Conservation (phyloP, 2,888 invertebrate species). For the Eristalis intricaria region DNA sequence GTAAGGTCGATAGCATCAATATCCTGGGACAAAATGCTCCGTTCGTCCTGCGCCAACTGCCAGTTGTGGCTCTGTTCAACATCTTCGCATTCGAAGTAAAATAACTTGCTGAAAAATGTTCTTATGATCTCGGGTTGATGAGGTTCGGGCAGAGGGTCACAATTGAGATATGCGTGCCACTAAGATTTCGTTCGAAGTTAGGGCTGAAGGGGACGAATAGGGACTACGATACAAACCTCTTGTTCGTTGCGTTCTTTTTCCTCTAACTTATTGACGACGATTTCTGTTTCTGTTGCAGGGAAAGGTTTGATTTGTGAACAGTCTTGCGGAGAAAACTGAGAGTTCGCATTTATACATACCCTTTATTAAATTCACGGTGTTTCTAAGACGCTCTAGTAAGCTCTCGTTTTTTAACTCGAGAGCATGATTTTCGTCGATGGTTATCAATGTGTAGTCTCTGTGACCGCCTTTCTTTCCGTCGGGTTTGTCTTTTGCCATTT, state of each 20-base stretch:
- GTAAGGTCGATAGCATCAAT: conserved; percentile 75
- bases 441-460: not conserved
- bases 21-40: conserved; percentile 76
- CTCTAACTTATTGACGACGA: not conserved
- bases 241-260: not conserved
- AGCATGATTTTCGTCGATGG: not conserved
- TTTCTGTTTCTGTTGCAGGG: not conserved
- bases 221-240: not conserved
- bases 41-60: conserved; percentile 76
- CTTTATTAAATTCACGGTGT: not conserved
- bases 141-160: conserved; percentile 76
- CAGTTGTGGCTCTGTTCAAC: conserved; percentile 74
- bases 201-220: not conserved
- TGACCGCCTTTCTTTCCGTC: not conserved
- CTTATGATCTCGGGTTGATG: conserved; percentile 75
- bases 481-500: not conserved
- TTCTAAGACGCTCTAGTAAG: not conserved
- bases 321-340: not conserved
- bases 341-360: not conserved
- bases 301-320: not conserved
- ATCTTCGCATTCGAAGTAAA: conserved; percentile 72
- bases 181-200: conserved; percentile 33
- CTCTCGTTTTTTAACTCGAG: not conserved
- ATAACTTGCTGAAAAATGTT: conserved; percentile 74
- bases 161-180: conserved; percentile 76